Base-by-base conservation (phyloP, 92 coral and sea anemone species). In the Blastomussa wellsi region DNA sequence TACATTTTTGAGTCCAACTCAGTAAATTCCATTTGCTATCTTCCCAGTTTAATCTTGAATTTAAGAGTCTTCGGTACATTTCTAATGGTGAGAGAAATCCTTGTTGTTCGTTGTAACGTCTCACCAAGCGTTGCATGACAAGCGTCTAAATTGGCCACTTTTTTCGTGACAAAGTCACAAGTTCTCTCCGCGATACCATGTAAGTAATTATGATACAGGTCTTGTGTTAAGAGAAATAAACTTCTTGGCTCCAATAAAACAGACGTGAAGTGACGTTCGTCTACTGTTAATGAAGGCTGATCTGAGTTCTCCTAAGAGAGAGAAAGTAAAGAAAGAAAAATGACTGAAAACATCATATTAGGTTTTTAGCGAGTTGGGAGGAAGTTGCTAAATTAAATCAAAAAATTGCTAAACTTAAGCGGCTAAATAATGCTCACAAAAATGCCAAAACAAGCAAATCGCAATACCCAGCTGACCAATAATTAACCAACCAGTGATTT, bases 61-160 rank as follows among this genome's bases (percentile, higher is more conserved):
- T 97, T 97, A 32, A 92, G 79, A 15, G 81, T 86, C 80, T 97
- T 97, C 5, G 99, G 99, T n/a, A 97, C 99, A 76, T 94, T 92
- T 47, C 99, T 93, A 75, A 97, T 94, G 5, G 99, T 97, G 31
- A 97, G 86, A 0, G 99, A 97, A 36, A 97, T 88, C 64, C 98
- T 84, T 29, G 93, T 97, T 33, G 83, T 71, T 31, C 98, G 86
- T 24, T 66, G 67, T 59, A 97, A 78, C 20, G 89, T 91, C 82
- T 91, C 90, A 4, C 95, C 95, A 22, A 92, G 79, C 22, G 65
- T 73, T 0, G 88, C 88, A 32, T 74, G 55, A 84, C 98, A 92
- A 28, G 78, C 62, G 41, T 91, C 93, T 32, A 91, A 59, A 70
- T 97, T 94, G 10, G 81, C 87, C 42, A 92, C 86, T 52, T 83